Base-by-base conservation (phyloP, 2,888 invertebrate species). In the Shargacucullia verbasci region DNA sequence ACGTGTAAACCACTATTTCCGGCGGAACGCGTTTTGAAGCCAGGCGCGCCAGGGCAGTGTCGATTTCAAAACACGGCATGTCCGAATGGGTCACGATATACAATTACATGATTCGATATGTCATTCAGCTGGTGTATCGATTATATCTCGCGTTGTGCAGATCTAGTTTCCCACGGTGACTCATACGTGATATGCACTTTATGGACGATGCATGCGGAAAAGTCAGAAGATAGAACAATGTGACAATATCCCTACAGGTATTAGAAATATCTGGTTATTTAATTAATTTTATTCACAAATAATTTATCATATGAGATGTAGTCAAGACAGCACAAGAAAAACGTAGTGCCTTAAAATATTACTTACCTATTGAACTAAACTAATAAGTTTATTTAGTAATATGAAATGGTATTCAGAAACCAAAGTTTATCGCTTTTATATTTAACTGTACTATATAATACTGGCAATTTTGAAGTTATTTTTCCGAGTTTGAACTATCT, bases 31-130 rank as follows among this genome's bases (percentile, higher is more conserved):
- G 73, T 71, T 69, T 57, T 53, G 52, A 72, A 68, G 61, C 65
- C 55, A 60, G 55, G 35, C 43, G 55, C 52, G 59, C n/a, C n/a
- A n/a, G n/a, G 46, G 59, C 59, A 76, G 78, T 74, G 75, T 80
- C 73, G 57, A 63, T 80, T 79, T 80, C 82, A 78, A 79, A 84
- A 80, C 79, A 70, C 45, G 55, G 49, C 71, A 61, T 75, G 75
- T 79, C 71, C 74, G 79, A 79, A 77, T 78, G 74, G 80, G 74
- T 79, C 80, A 72, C 73, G 79, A 79, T 81, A 81, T 80, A 76
- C 70, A 73, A 76, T 84, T 80, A 80, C 81, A 79, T 72, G 76
- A 81, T 78, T 81, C 77, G 81, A 83, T 84, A 85, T 81, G 83
- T 81, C 83, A 80, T 82, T 80, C 80, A 78, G 68, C 53, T 70